phyloP scores from a whole-genome alignment of 2,113 vertebrate species.

The Thalassoma bifasciatum region DNA sequence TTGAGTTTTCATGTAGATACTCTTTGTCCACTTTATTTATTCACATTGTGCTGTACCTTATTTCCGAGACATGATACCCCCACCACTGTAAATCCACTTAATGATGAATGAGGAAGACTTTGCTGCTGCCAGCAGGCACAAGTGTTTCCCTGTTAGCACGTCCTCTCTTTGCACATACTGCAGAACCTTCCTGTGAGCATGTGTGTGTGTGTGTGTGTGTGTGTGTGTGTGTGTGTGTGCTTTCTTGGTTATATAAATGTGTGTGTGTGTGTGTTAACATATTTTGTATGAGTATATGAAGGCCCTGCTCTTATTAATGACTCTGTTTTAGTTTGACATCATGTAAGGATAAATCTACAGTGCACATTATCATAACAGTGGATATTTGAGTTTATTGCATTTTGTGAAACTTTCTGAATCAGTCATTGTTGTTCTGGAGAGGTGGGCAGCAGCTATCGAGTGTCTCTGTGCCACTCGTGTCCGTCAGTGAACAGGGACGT shows the following conservation, averaged over 20 bases:
- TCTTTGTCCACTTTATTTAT: not conserved
- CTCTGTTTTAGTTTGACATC: not conserved
- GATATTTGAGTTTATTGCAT: not conserved
- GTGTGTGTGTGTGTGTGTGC: not conserved
- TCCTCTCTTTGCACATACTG: conserved; percentile 2
- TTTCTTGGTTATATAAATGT: not conserved
- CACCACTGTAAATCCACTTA: conserved; percentile 1
- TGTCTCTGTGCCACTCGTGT: conserved; percentile 56
- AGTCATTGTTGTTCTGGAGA: conserved; percentile 30
- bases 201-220: not conserved
- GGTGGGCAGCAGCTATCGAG: conserved; percentile 36
- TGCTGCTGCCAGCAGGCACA: not conserved
- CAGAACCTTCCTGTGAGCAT: conserved; percentile 8
- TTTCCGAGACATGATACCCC: not conserved
- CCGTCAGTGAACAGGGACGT: conserved; percentile 58
- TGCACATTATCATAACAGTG: not conserved
- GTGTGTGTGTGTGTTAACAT: not conserved
- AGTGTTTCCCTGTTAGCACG: conserved; percentile 25
- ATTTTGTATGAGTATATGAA: not conserved
- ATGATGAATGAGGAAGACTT: conserved; percentile 31
- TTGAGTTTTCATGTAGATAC: not conserved
- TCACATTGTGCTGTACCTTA: not conserved
- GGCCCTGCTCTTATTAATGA: not conserved
- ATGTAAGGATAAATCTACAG: not conserved
- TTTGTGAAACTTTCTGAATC: not conserved